Evolutionary conservation across 2,113 vertebrate species (phyloP).

Genomic region (Pseudolaguvia tuberculata): DNA sequence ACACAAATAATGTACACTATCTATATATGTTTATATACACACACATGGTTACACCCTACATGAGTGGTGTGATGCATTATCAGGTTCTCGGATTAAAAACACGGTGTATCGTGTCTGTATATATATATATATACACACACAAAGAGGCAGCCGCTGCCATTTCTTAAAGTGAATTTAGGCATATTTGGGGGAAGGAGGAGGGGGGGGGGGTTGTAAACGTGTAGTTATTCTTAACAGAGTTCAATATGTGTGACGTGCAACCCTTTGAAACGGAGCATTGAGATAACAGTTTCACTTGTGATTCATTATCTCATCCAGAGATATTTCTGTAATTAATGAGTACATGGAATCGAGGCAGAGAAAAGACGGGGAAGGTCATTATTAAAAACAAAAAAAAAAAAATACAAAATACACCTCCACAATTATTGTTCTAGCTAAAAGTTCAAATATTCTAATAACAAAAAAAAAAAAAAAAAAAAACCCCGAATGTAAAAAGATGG

Average conservation of each 20-base stretch:
- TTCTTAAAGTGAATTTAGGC: conserved; percentile 23
- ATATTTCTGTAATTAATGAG: conserved; percentile 41
- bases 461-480: background rate
- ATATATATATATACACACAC: conserved; percentile 4
- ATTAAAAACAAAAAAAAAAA: background rate
- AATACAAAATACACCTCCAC: background rate
- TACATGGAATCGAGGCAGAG: background rate
- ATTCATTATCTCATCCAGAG: conserved; percentile 4
- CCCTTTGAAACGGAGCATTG: conserved; percentile 16
- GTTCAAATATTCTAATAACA: background rate
- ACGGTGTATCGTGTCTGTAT: conserved; percentile 40
- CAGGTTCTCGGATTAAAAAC: conserved; percentile 30
- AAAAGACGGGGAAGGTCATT: background rate
- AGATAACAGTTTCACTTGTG: conserved; percentile 12
- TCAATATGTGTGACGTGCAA: conserved; percentile 40
- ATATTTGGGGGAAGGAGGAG: background rate
- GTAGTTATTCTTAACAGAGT: conserved; percentile 15
- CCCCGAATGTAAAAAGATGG: background rate
- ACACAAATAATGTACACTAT: conserved; percentile 53
- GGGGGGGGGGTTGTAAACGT: conserved; percentile 16
- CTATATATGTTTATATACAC: conserved; percentile 38
- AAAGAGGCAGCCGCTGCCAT: conserved; percentile 43
- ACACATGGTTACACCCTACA: conserved; percentile 57
- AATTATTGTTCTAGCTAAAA: background rate
- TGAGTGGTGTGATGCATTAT: conserved; percentile 40